These are phyloP conservation scores for Helicoverpa zea DNA, from an alignment of 1,140 invertebrate genomes.

Conservation along the genomic window DNA sequence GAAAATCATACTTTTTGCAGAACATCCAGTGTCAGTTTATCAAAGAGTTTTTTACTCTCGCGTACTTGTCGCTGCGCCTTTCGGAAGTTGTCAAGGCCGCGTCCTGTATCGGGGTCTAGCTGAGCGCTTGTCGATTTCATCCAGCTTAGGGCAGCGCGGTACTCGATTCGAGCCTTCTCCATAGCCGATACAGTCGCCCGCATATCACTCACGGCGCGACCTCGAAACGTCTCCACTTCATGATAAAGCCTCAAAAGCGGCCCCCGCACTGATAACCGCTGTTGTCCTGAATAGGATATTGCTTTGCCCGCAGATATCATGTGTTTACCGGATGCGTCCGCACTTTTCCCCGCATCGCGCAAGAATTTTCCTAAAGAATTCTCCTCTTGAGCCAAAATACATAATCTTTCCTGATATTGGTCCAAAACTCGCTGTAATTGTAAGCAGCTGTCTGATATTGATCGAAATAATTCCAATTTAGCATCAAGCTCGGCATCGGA, in stretches of 20 bases:
- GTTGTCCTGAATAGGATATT: slow-evolving; percentile 97
- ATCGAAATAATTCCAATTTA: slow-evolving; percentile 98
- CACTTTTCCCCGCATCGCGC: slow-evolving; percentile 97
- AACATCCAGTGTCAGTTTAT: slow-evolving; percentile 97
- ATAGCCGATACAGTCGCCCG: slow-evolving; percentile 95
- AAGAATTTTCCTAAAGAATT: slow-evolving; percentile 98
- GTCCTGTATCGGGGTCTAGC: slow-evolving; percentile 98
- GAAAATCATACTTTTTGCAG: slow-evolving; percentile 93
- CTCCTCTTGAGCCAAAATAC: slow-evolving; percentile 98
- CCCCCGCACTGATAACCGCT: slow-evolving; percentile 94
- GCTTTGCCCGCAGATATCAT: slow-evolving; percentile 98
- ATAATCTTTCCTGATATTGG: slow-evolving; percentile 97
- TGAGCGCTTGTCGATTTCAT: slow-evolving; percentile 99
- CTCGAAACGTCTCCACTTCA: slow-evolving; percentile 98
- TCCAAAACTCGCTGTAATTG: slow-evolving; percentile 97
- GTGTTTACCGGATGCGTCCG: slow-evolving; percentile 94
- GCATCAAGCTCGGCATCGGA: slow-evolving; percentile 99
- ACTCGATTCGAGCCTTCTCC: slow-evolving; percentile 98
- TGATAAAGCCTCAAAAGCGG: slow-evolving; percentile 97
- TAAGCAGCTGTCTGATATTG: slow-evolving; percentile 96
- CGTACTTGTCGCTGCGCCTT: slow-evolving; percentile 94
- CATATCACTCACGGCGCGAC: slow-evolving; percentile 97
- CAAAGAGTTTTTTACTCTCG: slow-evolving; percentile 95
- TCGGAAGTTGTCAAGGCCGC: slow-evolving; percentile 98
- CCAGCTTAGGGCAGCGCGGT: slow-evolving; percentile 98